These are phyloP conservation scores for Eupelmus urozonus DNA, from an alignment of 2,888 invertebrate species.

Conservation along the genomic window DNA sequence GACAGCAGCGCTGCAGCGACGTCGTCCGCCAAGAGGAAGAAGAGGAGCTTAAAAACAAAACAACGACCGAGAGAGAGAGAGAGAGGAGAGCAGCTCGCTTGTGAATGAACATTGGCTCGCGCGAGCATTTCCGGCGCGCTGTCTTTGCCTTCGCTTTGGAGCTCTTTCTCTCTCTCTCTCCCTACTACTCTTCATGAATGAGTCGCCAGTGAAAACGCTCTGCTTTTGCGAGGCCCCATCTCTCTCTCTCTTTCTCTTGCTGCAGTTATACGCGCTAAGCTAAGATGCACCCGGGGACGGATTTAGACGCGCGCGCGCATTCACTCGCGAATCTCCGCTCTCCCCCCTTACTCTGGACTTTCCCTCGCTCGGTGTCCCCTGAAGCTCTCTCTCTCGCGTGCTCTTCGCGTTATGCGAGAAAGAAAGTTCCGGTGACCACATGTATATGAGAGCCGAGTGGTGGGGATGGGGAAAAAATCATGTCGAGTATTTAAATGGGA, in stretches of 20 bases:
- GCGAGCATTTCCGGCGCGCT: conserved; percentile 74
- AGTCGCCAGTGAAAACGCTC: conserved; percentile 67
- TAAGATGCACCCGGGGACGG: conserved; percentile 67
- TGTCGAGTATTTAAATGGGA: no score
- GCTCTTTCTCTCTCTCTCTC: conserved; percentile 39
- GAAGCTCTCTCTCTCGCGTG: neutral
- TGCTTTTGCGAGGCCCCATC: conserved; percentile 60
- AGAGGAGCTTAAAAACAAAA: conserved; percentile 60
- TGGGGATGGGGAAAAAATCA: neutral
- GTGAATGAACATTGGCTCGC: conserved; percentile 77
- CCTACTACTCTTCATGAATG: conserved; percentile 72
- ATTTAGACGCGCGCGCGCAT: conserved; percentile 69
- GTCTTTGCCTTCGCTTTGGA: conserved; percentile 55
- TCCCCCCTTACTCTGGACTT: conserved; percentile 29
- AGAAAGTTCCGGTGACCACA: conserved; percentile 24
- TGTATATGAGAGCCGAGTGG: neutral
- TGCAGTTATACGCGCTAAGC: conserved; percentile 49
- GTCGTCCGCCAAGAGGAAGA: conserved; percentile 48
- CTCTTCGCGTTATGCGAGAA: conserved; percentile 25
- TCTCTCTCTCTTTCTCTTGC: neutral
- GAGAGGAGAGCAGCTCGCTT: conserved; percentile 64
- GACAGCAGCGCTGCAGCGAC: conserved; percentile 4
- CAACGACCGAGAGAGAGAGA: conserved; percentile 40
- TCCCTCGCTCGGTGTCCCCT: conserved; percentile 8
- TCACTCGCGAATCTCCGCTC: conserved; percentile 32